A percentile compares a stretch with the other conserved stretches of the same genome.
phyloP scores from a whole-genome alignment of 1,140 invertebrate genomes.

The Rhopalosiphum padi region DNA sequence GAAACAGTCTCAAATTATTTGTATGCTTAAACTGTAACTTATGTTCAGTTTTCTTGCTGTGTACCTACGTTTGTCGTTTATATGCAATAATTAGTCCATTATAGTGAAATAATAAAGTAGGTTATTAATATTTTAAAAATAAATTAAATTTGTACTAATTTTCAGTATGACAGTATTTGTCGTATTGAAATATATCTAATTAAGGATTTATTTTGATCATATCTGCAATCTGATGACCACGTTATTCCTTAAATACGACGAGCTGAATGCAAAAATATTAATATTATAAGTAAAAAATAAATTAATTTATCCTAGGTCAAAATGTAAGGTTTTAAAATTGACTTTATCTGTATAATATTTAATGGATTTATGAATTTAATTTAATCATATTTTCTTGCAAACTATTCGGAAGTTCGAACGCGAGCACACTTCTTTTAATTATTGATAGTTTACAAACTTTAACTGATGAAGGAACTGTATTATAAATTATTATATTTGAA shows the following conservation, averaged over 20 bases:
- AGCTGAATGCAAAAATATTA: too few relatives aligned
- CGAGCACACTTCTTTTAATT: background rate
- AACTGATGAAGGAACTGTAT: background rate
- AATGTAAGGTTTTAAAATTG: too few relatives aligned
- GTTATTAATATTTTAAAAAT: background rate
- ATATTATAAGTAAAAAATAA: too few relatives aligned
- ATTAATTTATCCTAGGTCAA: too few relatives aligned
- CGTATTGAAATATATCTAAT: background rate
- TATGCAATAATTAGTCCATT: background rate
- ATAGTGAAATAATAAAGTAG: background rate
- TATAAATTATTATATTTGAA: slow-evolving; percentile 10
- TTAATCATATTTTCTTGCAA: too few relatives aligned
- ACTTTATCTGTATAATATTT: too few relatives aligned
- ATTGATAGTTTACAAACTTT: background rate
- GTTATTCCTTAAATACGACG: too few relatives aligned
- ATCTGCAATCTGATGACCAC: too few relatives aligned
- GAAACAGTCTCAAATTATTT: background rate
- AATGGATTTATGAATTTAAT: too few relatives aligned
- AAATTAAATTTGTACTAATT: background rate
- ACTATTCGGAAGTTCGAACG: too few relatives aligned
- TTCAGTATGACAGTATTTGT: background rate
- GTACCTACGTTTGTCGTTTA: background rate
- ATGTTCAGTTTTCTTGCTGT: background rate
- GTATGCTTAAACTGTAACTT: background rate
- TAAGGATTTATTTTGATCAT: too few relatives aligned